Base-by-base conservation (phyloP, 2,797 vertebrate genomes). In the Distichodus sexfasciatus region DNA sequence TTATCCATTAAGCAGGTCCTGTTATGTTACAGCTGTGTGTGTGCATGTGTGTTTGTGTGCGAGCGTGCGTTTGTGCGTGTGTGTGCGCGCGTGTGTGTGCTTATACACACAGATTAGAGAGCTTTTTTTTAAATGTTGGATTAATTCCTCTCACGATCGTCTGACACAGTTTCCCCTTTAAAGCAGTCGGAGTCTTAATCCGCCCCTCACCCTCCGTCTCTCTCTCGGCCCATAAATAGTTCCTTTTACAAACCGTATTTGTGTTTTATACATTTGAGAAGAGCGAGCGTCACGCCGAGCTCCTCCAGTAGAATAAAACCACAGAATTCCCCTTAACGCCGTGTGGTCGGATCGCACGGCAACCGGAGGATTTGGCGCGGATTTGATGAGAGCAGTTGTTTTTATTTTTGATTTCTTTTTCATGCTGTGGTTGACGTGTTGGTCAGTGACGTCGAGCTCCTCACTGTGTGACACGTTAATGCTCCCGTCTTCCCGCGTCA, bases 381-480 rank as follows among this genome's bases (percentile, higher is more conserved):
- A n/a, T n/a, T n/a, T n/a, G n/a, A n/a, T n/a, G n/a, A n/a, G n/a
- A n/a, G n/a, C n/a, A n/a, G n/a, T n/a, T 15, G 24, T 23, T 40
- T 35, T 9, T 14, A 12, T 0, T 40, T 17, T 14, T 5, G 0
- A 7, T 44, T 24, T 44, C 11, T 7, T 17, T 0, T 12, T 1
- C 31, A 12, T 10, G 23, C 4, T 21, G 12, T 29, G 36, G 40
- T 11, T 23, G n/a, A 19, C 17, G 10, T 29, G 19, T 44, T 48
- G 15, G 23, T 21, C n/a, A 15, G 2, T n/a, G 29, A 23, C 3
- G 29, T 66, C 53, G 53, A 36, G 12, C 24, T 36, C n/a, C 10
- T 48, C 14, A 48, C 12, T 80, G 61, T 87, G 72, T 86, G 69
- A 76, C 43, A 62, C 81, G 59, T 74, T 38, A 83, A 54, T 83